A percentile compares a stretch with the other conserved stretches of the same genome.
phyloP scores from a whole-genome alignment of 2,113 vertebrate species.

The Oenanthe oenanthe region DNA sequence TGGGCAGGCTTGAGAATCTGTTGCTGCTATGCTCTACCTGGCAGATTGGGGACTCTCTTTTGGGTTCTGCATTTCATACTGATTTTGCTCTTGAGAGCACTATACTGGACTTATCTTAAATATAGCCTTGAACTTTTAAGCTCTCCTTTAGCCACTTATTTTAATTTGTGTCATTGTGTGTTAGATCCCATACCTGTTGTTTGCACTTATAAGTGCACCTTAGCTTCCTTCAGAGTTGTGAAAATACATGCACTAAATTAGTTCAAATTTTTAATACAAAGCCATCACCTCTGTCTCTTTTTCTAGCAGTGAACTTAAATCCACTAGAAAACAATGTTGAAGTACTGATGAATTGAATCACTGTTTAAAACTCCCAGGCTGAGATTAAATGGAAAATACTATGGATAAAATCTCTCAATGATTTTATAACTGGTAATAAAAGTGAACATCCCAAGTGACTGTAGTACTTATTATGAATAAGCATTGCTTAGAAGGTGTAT shows the following conservation, averaged over 20 bases:
- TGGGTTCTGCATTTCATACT: background rate
- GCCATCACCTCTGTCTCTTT: background rate
- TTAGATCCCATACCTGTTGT: background rate
- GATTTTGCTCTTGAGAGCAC: background rate
- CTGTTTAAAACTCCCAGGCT: background rate
- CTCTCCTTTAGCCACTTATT: background rate
- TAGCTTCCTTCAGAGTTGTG: background rate
- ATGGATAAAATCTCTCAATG: background rate
- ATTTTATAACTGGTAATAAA: background rate
- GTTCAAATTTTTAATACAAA: background rate
- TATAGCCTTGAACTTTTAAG: background rate
- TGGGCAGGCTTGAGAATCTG: background rate
- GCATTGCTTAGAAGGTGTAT: background rate
- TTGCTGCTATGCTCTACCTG: background rate
- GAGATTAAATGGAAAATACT: background rate
- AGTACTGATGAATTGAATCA: background rate
- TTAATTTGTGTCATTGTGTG: background rate
- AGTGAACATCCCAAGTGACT: background rate
- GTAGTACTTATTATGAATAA: background rate
- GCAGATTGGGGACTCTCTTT: background rate
- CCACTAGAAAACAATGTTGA: accelerated
- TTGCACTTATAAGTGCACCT: background rate
- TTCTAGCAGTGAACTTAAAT: background rate
- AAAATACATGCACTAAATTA: background rate
- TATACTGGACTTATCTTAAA: background rate